Conservation (phyloP, 53 echinoderm and acorn worm species). For the Antedon mediterranea region DNA sequence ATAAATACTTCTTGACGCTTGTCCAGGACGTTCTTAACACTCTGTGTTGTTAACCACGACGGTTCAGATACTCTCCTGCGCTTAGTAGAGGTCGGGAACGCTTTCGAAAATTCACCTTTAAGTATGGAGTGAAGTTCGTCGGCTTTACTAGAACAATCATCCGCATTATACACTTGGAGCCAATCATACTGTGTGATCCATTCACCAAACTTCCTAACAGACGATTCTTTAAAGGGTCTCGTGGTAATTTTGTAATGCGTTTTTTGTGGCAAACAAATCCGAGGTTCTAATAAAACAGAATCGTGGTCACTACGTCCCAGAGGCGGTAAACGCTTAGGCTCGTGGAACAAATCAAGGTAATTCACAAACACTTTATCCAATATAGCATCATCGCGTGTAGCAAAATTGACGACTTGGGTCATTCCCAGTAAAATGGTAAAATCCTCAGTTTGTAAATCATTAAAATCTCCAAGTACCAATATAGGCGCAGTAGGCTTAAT, state of each 20-base stretch:
- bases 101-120: neutral
- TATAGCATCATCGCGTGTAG: neutral
- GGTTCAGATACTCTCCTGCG: neutral
- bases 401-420: neutral
- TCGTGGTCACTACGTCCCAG: constrained; percentile 6
- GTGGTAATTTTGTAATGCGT: neutral
- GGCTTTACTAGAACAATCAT: neutral
- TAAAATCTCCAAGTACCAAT: neutral
- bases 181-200: constrained; percentile 8
- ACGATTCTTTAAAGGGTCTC: constrained; percentile 6
- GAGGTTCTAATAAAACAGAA: neutral
- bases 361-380: constrained; percentile 7
- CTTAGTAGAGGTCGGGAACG: neutral
- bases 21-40: neutral
- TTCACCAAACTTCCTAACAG: constrained; percentile 10
- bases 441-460: neutral
- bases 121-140: neutral
- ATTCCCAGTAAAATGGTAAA: neutral
- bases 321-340: neutral
- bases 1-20: neutral
- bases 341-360: neutral
- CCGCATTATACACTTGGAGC: neutral
- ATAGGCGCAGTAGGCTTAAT: neutral
- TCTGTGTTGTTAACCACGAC: neutral
- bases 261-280: neutral